Evolutionary conservation across 2,888 invertebrate species (phyloP), one percentile per base, ranked within the genome.

Genomic region (Graphium colonna): DNA sequence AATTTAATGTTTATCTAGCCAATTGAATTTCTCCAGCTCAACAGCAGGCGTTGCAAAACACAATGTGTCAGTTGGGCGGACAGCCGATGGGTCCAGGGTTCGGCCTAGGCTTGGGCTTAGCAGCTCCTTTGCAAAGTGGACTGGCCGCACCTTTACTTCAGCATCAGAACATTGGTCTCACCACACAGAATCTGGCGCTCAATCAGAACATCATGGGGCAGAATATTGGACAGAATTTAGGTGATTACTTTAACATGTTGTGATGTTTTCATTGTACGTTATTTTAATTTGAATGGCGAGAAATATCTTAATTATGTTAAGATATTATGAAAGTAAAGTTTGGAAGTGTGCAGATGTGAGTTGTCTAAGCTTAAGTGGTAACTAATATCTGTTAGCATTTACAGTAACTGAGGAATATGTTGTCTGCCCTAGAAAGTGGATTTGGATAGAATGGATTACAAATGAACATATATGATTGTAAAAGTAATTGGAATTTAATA

Each of bases 171-270:
- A 71, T 82, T n/a, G 72, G 65, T 42, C 70, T 73, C 39, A 56
- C 61, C 36, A 58, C 66, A 12, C 78, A 81, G 61, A 82, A 77
- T 63, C 55, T 82, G 45, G 75, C 68, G 3, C 77, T 82, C 62
- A 79, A 81, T 52, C 86, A 84, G 69, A 82, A 82, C 62, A 71
- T 83, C 15, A 82, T 84, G 73, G 74, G 77, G 9, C 83, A 85
- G 67, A 84, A 82, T 64, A 64, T 84, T 58, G 75, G 76, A 52
- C 82, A 84, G 59, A 85, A 85, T 58, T 68, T 86, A 62, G 80
- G 84, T 79, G 58, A 38, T 7, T 44, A 46, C 31, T 13, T 36
- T 7, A n/a, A n/a, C n/a, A n/a, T n/a, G n/a, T n/a, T n/a, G n/a
- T n/a, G n/a, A n/a, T n/a, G n/a, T n/a, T n/a, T n/a, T n/a, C n/a